Evolutionary conservation across 2,888 invertebrate species (phyloP).

Genomic region (Lathronympha strigana): DNA sequence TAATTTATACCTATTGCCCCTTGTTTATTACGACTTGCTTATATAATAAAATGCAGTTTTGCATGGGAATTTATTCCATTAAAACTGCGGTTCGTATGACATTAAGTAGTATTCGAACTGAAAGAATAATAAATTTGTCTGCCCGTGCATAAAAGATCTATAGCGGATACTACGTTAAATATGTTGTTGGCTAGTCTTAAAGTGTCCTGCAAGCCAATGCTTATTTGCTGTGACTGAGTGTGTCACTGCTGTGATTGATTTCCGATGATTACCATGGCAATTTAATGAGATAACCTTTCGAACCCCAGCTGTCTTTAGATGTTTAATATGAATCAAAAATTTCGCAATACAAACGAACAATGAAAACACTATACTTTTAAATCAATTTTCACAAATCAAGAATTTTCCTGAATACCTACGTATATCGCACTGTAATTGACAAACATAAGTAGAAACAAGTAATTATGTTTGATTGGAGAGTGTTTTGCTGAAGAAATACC

Average conservation of each 20-base stretch:
- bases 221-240: not conserved
- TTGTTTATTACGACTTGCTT: slow-evolving; percentile 69
- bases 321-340: too few relatives aligned
- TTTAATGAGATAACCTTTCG: too few relatives aligned
- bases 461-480: not conserved
- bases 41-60: slow-evolving; percentile 68
- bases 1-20: slow-evolving; percentile 73
- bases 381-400: too few relatives aligned
- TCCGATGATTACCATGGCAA: too few relatives aligned
- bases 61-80: slow-evolving; percentile 68
- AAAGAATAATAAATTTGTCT: slow-evolving; percentile 30
- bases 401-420: too few relatives aligned
- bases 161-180: slow-evolving; percentile 5
- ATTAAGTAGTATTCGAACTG: slow-evolving; percentile 28
- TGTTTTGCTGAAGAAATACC: not conserved
- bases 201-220: not conserved
- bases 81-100: slow-evolving; percentile 26
- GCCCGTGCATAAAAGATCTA: not conserved
- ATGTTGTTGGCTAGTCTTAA: not conserved
- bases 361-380: too few relatives aligned
- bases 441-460: too few relatives aligned
- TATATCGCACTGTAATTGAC: too few relatives aligned
- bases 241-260: too few relatives aligned
- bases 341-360: too few relatives aligned
- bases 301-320: too few relatives aligned